Base-by-base conservation (phyloP, 2,113 vertebrate genomes). In the Melozone crissalis region DNA sequence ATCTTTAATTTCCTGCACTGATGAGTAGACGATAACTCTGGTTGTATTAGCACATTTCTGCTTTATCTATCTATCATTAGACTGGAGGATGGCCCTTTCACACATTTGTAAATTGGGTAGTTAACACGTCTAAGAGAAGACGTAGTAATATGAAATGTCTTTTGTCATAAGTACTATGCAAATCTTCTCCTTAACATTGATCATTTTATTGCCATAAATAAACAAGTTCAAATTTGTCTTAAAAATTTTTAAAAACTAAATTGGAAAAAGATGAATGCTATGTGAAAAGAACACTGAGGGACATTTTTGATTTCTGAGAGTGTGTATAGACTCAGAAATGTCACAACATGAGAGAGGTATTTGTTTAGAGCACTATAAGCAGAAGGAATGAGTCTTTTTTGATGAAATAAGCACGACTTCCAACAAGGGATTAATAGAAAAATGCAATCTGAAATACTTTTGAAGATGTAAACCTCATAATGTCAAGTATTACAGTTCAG, bases 1-100 rank as follows among this genome's bases (percentile, higher is more conserved):
- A 89, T 93, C 86, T 93, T 95, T 93, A 86, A 91, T 90, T 95
- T 95, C 55, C 77, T 91, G 37, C 39, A 66, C 43, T 83, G 66
- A 94, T 79, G 21, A 90, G 58, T 83, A 46, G 74, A 90, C 10
- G 43, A 92, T 87, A 81, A 65, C 21, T 94, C 26, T 57, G 46
- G 84, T 58, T 59, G 9, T 67, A 92, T 90, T 89, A 92, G 27
- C 58, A 76, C 74, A 68, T 92, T 95, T 79, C 54, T 69, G 46
- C 41, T 93, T 75, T 69, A 92, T 92, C 84, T 77, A 28, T 65
- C 71, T 85, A 5, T 72, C 67, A 75, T 90, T 78, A 78, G 46
- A 31, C 33, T 92, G 87, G 67, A 95, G 63, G 52, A 61, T n/a
- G 71, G 6, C 21, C 44, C 49, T 23, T 88, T 93, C 72, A 85